Evolutionary conservation across 2,113 vertebrate genomes (phyloP).

Genomic region (Catharus minimus): DNA sequence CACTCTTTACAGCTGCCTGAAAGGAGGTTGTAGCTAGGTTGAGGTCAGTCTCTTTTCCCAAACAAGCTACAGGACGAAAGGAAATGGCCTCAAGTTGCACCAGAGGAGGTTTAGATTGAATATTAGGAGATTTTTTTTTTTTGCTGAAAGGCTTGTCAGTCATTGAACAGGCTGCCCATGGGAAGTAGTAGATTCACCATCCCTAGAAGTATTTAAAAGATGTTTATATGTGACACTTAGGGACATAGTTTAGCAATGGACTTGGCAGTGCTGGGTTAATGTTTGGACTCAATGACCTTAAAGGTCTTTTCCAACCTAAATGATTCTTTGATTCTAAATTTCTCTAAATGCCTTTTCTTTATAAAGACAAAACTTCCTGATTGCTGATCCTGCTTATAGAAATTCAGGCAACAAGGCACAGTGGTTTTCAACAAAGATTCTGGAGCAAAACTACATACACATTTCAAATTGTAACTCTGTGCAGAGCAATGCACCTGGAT

Average conservation of each 20-base stretch:
- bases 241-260: background rate
- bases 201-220: background rate
- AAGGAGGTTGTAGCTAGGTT: background rate
- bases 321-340: background rate
- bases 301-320: background rate
- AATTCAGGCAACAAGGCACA: background rate
- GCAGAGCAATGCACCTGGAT: background rate
- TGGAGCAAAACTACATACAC: background rate
- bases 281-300: background rate
- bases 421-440: background rate
- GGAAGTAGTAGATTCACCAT: background rate
- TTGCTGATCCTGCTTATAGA: background rate
- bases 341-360: background rate
- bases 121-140: background rate
- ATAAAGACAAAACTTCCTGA: background rate
- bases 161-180: background rate
- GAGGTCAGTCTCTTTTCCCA: background rate
- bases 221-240: no score
- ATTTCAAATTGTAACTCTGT: background rate
- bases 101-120: background rate
- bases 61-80: accelerated
- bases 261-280: background rate
- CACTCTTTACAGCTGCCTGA: background rate
- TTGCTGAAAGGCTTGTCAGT: background rate
- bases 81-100: background rate